Percentiles rank a stretch among this genome's conserved stretches.
Evolutionary conservation across 2,797 vertebrate species (phyloP).

Genomic region (Argentina silus): DNA sequence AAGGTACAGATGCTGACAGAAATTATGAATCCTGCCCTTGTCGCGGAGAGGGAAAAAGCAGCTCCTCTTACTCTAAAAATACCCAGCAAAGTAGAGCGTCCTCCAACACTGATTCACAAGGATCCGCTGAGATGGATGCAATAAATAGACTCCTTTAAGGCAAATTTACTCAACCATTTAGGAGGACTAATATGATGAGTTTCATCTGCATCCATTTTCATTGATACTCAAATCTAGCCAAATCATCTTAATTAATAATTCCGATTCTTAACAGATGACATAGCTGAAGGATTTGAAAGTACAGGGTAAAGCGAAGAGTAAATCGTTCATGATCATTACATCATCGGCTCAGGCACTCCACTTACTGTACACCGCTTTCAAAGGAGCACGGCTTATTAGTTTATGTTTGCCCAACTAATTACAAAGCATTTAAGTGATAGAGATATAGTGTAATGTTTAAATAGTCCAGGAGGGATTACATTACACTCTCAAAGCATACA

Average conservation of each 20-base stretch:
- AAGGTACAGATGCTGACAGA: conserved; percentile 53
- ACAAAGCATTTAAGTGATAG: conserved; percentile 2
- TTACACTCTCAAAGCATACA: conserved; percentile 5
- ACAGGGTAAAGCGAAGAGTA: conserved; percentile 14
- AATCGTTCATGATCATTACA: conserved; percentile 8
- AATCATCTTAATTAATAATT: conserved; percentile 9
- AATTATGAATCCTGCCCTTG: conserved; percentile 75
- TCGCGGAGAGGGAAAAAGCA: conserved; percentile 59
- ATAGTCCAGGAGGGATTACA: conserved; percentile 16
- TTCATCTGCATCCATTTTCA: conserved; percentile 7
- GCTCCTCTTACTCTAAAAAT: conserved; percentile 79
- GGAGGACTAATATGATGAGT: conserved; percentile 5
- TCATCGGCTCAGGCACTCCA: not conserved
- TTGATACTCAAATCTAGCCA: not conserved
- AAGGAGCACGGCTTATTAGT: conserved; percentile 37
- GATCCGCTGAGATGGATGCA: conserved; percentile 40
- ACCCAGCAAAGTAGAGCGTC: conserved; percentile 71
- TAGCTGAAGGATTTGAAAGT: conserved; percentile 17
- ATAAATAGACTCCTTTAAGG: conserved; percentile 25
- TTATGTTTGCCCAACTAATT: conserved; percentile 23
- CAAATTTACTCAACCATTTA: conserved; percentile 9
- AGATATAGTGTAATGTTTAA: not conserved
- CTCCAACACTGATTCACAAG: conserved; percentile 55
- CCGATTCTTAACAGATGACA: conserved; percentile 13
- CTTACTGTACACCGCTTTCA: conserved; percentile 2